Percentiles rank a stretch among this genome's conserved stretches.
Conservation (phyloP, 1,140 invertebrate genomes). For the Ceratosolen fusciceps region DNA sequence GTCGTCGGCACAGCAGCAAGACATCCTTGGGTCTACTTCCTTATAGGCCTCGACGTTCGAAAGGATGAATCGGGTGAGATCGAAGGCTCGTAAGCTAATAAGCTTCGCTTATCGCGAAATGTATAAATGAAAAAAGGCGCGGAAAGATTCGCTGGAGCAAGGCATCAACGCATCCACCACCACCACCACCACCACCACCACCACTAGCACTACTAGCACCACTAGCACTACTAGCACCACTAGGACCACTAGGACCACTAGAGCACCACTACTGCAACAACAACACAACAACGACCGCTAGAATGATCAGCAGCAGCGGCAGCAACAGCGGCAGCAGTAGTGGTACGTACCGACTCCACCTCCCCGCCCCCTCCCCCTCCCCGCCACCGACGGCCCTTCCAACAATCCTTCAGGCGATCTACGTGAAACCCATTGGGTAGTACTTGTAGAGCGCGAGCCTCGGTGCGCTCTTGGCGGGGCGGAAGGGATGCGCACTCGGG, state of each 20-base stretch:
- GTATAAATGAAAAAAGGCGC: constrained; percentile 28
- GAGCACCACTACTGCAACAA: no score
- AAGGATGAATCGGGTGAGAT: neutral
- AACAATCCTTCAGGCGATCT: no score
- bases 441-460: neutral
- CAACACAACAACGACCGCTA: no score
- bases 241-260: no score
- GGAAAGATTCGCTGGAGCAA: neutral
- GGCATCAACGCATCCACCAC: neutral
- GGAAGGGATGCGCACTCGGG: neutral
- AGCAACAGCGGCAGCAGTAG: no score
- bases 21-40: constrained; percentile 55
- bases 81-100: neutral
- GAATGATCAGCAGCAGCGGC: no score
- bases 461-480: neutral
- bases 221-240: no score
- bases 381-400: neutral
- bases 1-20: constrained; percentile 63
- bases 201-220: no score
- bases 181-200: no score
- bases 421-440: neutral
- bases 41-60: neutral
- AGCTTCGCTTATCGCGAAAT: neutral
- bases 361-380: no score
- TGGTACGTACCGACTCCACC: no score